phyloP scores from a whole-genome alignment of 2,113 vertebrate genomes.

The Entelurus aequoreus region DNA sequence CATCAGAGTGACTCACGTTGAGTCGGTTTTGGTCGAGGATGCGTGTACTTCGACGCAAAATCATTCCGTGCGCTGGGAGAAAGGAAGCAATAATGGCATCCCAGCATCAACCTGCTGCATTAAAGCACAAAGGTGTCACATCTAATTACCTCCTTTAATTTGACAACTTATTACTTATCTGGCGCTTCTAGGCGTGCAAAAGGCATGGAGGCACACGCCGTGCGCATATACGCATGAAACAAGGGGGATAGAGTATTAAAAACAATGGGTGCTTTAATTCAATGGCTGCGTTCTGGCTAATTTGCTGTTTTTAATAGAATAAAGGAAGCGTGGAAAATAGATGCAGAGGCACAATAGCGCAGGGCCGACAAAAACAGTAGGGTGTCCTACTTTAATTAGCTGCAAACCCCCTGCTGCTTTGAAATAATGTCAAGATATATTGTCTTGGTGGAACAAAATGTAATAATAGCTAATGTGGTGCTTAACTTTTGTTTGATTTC shows the following conservation, averaged over 20 bases:
- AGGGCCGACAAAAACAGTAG: background rate
- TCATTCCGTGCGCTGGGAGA: slow-evolving; percentile 7
- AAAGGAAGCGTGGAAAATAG: slow-evolving; percentile 1
- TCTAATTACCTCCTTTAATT: slow-evolving; percentile 24
- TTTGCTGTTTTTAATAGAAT: slow-evolving; percentile 7
- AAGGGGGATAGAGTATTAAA: slow-evolving; percentile 5
- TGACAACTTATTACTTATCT: slow-evolving; percentile 33
- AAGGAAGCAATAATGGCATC: slow-evolving; percentile 3
- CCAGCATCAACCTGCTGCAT: slow-evolving; percentile 10
- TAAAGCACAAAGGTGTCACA: slow-evolving; percentile 18
- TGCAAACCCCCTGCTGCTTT: no score
- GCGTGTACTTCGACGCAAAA: slow-evolving; percentile 7
- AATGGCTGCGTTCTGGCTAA: slow-evolving; percentile 3
- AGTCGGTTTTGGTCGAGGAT: background rate
- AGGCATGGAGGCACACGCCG: no score
- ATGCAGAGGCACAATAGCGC: background rate
- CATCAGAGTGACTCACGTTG: slow-evolving; percentile 3
- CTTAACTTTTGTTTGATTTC: background rate
- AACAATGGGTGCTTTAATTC: slow-evolving; percentile 6
- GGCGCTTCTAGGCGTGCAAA: slow-evolving; percentile 1
- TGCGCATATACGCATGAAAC: slow-evolving; percentile 3
- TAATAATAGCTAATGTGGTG: background rate
- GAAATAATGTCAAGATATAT: no score
- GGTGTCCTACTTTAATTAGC: no score
- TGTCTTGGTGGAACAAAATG: background rate